phyloP scores from a whole-genome alignment of 2,888 invertebrate species.

The Chymomyza procnemis region DNA sequence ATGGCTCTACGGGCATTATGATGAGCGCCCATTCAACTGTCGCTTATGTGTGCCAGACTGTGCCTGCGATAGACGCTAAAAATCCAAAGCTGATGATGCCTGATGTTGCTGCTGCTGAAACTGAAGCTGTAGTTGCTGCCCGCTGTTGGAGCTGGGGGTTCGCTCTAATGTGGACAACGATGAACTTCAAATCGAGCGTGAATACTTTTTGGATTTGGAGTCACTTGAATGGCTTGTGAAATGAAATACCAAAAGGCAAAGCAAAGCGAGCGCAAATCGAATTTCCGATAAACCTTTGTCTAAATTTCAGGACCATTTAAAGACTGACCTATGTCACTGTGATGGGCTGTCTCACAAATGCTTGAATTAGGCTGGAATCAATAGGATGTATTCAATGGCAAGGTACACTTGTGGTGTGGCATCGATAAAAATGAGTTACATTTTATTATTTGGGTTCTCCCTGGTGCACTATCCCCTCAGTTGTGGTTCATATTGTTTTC shows the following conservation, averaged over 20 bases:
- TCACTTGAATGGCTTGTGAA: slow-evolving; percentile 28
- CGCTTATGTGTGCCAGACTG: slow-evolving; percentile 29
- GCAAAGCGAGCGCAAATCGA: slow-evolving; percentile 57
- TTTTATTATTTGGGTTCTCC: too few species aligned
- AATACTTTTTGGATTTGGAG: slow-evolving; percentile 51
- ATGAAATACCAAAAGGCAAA: slow-evolving; percentile 24
- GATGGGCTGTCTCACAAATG: too few species aligned
- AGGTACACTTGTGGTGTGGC: too few species aligned
- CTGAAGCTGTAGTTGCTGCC: slow-evolving; percentile 12
- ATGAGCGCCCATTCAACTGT: slow-evolving; percentile 61
- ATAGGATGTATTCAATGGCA: too few species aligned
- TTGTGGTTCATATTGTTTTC: too few species aligned
- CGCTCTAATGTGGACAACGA: slow-evolving; percentile 18
- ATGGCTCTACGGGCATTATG: slow-evolving; percentile 55
- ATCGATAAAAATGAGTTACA: too few species aligned
- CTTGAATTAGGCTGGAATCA: too few species aligned
- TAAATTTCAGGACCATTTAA: not conserved
- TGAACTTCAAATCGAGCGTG: slow-evolving; percentile 68
- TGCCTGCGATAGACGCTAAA: not conserved
- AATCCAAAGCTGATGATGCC: not conserved
- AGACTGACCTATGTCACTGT: not conserved
- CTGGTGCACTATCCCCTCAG: too few species aligned
- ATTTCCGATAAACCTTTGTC: slow-evolving; percentile 31
- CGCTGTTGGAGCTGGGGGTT: slow-evolving; percentile 19
- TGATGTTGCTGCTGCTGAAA: slow-evolving; percentile 14